Percentiles rank a stretch among this genome's conserved stretches.
Evolutionary conservation across 2,888 invertebrate species (phyloP).

Genomic region (Diarsia dahlii): DNA sequence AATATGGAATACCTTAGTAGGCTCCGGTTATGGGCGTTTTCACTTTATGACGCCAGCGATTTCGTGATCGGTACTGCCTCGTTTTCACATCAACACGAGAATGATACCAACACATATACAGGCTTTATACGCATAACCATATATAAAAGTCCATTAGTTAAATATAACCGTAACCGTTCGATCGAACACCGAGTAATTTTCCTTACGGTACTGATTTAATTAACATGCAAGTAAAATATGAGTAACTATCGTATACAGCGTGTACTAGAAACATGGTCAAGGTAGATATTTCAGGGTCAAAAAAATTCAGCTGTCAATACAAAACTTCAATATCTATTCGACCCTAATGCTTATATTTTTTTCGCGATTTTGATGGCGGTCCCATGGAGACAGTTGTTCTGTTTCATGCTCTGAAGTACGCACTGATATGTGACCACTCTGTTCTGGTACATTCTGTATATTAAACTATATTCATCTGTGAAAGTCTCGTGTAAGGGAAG

Average conservation of each 20-base stretch:
- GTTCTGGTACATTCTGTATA: background rate
- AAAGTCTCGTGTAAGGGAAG: conserved; percentile 3
- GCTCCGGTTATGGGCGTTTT: conserved; percentile 70
- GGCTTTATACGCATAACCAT: background rate
- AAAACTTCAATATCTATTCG: too few relatives aligned
- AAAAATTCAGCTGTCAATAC: too few relatives aligned
- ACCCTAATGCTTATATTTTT: too few relatives aligned
- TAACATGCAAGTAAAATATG: background rate
- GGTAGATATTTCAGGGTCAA: too few relatives aligned
- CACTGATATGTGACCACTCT: too few relatives aligned
- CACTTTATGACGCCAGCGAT: conserved; percentile 72
- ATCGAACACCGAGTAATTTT: conserved; percentile 20
- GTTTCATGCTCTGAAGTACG: too few relatives aligned
- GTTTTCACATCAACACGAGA: conserved; percentile 70
- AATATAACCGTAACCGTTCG: background rate
- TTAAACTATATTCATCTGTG: conserved; percentile 15
- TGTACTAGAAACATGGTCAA: too few relatives aligned
- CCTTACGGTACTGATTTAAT: conserved; percentile 1
- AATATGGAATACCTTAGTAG: conserved; percentile 70
- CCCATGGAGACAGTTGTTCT: too few relatives aligned
- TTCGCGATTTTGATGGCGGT: too few relatives aligned
- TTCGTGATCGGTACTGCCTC: conserved; percentile 70
- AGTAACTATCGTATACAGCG: background rate
- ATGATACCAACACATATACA: conserved; percentile 35
- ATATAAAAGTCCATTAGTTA: conserved; percentile 31